Percentiles rank a stretch among this genome's conserved stretches.
phyloP scores from a whole-genome alignment of 2,888 invertebrate species.

The Napeogenes inachia region DNA sequence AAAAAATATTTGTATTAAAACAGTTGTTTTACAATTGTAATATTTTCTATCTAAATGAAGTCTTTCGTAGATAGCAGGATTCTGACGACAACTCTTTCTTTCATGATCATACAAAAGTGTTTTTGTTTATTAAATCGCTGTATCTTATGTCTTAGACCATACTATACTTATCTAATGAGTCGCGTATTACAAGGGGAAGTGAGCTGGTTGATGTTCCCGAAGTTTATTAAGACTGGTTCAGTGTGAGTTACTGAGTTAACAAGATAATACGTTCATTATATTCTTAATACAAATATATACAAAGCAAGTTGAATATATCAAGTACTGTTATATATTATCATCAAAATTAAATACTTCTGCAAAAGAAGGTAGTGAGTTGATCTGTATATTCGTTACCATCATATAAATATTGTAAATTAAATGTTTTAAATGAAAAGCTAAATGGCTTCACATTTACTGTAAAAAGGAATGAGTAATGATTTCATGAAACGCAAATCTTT shows the following conservation, averaged over 20 bases:
- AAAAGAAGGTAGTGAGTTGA: no score
- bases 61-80: no score
- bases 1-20: no score
- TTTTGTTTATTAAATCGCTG: background rate
- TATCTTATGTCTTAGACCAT: background rate
- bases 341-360: no score
- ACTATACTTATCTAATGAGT: conserved; percentile 2
- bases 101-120: background rate
- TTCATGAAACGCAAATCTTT: no score
- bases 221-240: conserved; percentile 7
- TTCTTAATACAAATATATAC: background rate
- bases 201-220: conserved; percentile 4
- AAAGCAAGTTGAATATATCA: background rate
- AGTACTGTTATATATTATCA: background rate
- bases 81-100: background rate
- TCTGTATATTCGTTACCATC: no score
- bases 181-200: conserved; percentile 3
- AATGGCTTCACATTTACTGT: no score
- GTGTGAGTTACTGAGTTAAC: conserved; percentile 1
- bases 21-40: no score
- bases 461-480: no score
- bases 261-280: conserved; percentile 1
- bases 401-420: no score
- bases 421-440: no score
- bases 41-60: no score